Evolutionary conservation across 37 sponge, comb jelly and placozoan species (phyloP), one percentile per base, ranked within the genome.

Genomic region (Tethya wilhelma): DNA sequence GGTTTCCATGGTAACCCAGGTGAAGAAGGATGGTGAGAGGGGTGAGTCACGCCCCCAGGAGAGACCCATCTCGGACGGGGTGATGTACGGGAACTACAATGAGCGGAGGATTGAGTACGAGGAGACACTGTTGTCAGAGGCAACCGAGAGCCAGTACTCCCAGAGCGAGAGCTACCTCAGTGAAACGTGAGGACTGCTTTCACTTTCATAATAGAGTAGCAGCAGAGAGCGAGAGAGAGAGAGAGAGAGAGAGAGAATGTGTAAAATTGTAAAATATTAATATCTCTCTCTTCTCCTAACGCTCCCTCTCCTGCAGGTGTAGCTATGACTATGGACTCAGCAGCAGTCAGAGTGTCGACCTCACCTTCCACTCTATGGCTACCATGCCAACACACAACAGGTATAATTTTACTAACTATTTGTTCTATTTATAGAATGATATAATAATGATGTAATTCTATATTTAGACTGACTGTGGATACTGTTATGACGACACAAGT

Each of bases 351-450:
- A 78, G 81, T 46, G 72, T 90, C 41, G 72, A 87, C 80, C 88
- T 92, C 44, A 82, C 92, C 42, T 92, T 92, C 80, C 88, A 92
- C 69, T 83, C 88, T 17, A 14, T 75, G 26, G 36, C 79, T 28
- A 57, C 84, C 59, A 56, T 63, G 19, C 73, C 71, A 3, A 58
- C 84, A 12, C 84, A 84, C 77, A 84, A 84, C 67, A 64, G 77
- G 75, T 58, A 42, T 59, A 41, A 25, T 6, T 14, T 37, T 26
- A 60, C 26, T 6, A n/a, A 23, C 14, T 6, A 60, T 26, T 22
- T 17, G 14, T 34, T 67, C 38, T 67, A 7, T 67, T 26, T 12
- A 26, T n/a, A 60, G 26, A 26, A 49, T 49, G 14, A 49, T 14
- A 19, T 49, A 65, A 31, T 30, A 32, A 7, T 12, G 22, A 12